A percentile compares a stretch with the other conserved stretches of the same genome.
Evolutionary conservation across 2,888 invertebrate species (phyloP).

Genomic region (Drosophila multiciliata): DNA sequence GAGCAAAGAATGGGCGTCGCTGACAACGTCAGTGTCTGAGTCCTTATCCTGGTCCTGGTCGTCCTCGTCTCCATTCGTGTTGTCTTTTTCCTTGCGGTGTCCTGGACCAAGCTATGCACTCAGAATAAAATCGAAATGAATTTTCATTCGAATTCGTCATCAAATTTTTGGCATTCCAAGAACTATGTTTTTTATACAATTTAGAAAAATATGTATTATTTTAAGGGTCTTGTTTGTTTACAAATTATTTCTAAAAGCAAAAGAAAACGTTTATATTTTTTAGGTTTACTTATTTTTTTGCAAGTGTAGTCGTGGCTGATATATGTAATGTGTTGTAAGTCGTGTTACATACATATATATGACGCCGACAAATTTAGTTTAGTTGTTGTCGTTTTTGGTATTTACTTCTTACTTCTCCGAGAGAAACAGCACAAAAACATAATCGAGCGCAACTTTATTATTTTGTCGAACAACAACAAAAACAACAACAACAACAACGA

Average conservation of each 20-base stretch:
- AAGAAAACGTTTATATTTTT: neutral
- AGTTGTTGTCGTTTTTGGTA: conserved; percentile 70
- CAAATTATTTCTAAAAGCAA: neutral
- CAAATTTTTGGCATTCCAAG: neutral
- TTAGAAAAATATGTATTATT: neutral
- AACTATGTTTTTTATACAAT: neutral
- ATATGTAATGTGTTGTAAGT: conserved; percentile 74
- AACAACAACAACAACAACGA: neutral
- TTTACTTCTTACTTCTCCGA: conserved; percentile 59
- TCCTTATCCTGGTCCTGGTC: conserved; percentile 1
- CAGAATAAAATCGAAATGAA: neutral
- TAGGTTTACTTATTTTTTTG: neutral
- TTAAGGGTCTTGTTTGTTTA: neutral
- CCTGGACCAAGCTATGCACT: conserved; percentile 29
- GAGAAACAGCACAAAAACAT: conserved; percentile 58
- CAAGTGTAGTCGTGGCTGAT: conserved; percentile 23
- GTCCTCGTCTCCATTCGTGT: conserved; percentile 1
- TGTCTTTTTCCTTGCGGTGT: conserved; percentile 36
- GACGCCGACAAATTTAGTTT: conserved; percentile 76
- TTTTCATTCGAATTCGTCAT: neutral
- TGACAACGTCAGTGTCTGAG: conserved; percentile 32
- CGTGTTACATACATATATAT: conserved; percentile 45
- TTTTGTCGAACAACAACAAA: conserved; percentile 66
- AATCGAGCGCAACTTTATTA: conserved; percentile 80
- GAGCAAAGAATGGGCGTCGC: conserved; percentile 35